A percentile compares a stretch with the other conserved stretches of the same genome.
These are phyloP conservation scores for Orchesellides sinensis DNA, from an alignment of 2,888 invertebrate species.

Conservation along the genomic window DNA sequence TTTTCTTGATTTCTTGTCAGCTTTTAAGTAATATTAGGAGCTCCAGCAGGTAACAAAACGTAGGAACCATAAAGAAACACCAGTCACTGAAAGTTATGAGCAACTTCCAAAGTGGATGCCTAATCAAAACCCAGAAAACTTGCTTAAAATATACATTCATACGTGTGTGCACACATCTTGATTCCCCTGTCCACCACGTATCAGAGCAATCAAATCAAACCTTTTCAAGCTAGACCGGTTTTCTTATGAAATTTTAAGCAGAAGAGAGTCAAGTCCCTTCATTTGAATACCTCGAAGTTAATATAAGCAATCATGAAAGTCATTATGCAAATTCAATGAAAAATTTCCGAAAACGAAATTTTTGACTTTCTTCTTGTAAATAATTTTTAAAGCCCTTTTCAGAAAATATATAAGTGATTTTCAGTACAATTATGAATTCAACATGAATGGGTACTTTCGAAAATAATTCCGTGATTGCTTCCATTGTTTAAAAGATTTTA, in stretches of 20 bases:
- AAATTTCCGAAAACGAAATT: too few species aligned
- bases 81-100: not conserved
- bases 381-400: too few species aligned
- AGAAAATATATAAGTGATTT: too few species aligned
- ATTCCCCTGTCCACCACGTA: conserved; percentile 41
- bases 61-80: conserved; percentile 7
- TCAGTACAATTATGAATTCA: too few species aligned
- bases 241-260: conserved; percentile 24
- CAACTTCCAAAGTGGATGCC: conserved; percentile 30
- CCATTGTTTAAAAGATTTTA: too few species aligned
- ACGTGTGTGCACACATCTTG: not conserved
- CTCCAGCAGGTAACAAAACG: not conserved
- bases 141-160: not conserved
- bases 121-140: not conserved
- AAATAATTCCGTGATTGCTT: too few species aligned
- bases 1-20: conserved; percentile 26
- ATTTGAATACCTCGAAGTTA: not conserved
- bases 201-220: conserved; percentile 52
- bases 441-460: too few species aligned
- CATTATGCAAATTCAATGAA: too few species aligned
- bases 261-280: conserved; percentile 36
- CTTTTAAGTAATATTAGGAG: conserved; percentile 15
- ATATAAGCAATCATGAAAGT: too few species aligned
- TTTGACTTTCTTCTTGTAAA: too few species aligned
- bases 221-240: conserved; percentile 52